Evolutionary conservation across 2,888 invertebrate species (phyloP).

Genomic region (Mythimna albipuncta): DNA sequence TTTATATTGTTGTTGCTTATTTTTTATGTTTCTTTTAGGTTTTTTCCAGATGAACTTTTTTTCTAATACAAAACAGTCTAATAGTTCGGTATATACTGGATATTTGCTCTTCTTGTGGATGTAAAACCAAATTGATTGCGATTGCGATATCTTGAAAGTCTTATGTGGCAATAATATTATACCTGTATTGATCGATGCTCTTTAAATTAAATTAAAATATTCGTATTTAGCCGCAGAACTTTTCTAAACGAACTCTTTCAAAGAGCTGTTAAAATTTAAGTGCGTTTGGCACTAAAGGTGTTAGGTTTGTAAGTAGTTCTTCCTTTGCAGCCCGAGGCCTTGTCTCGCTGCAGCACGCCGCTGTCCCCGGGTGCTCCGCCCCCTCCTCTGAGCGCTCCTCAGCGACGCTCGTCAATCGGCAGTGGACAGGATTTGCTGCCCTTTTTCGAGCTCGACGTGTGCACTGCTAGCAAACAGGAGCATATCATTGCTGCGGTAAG

Average conservation of each 20-base stretch:
- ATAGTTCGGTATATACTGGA: too few relatives aligned
- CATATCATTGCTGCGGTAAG: slow-evolving; percentile 96
- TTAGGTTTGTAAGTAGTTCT: background rate
- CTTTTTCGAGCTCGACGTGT: slow-evolving; percentile 95
- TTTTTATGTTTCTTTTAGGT: too few relatives aligned
- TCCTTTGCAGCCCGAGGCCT: slow-evolving; percentile 93
- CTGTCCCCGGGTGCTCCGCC: slow-evolving; percentile 93
- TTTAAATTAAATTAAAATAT: background rate
- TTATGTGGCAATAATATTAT: background rate
- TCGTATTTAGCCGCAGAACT: background rate
- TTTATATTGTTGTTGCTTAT: too few relatives aligned
- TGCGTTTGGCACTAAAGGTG: background rate
- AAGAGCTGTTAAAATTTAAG: background rate
- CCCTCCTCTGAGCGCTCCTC: slow-evolving; percentile 73
- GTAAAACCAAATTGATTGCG: background rate
- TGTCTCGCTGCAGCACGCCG: slow-evolving; percentile 96
- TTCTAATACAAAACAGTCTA: too few relatives aligned
- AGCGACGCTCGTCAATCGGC: slow-evolving; percentile 80
- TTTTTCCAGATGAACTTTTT: too few relatives aligned
- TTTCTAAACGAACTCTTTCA: background rate
- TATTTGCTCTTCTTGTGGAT: background rate
- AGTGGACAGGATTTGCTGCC: slow-evolving; percentile 92
- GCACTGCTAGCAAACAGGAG: slow-evolving; percentile 97
- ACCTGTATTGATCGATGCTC: background rate
- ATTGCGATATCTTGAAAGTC: background rate